Base-by-base conservation (phyloP, 2,113 vertebrate species). In the Nothoprocta pentlandii region DNA sequence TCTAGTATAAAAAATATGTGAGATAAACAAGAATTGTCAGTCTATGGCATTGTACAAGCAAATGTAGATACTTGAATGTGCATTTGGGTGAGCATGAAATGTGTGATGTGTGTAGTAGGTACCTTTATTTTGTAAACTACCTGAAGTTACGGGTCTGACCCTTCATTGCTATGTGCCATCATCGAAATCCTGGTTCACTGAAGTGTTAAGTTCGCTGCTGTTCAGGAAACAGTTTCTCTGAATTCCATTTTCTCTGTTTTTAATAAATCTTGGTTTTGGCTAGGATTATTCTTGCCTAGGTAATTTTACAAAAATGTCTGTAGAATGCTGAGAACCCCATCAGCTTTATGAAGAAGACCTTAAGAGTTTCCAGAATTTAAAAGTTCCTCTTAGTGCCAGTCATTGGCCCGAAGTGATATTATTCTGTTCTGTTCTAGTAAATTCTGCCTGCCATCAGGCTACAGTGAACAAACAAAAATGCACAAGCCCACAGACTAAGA, bases 221-320 rank as follows among this genome's bases (percentile, higher is more conserved):
- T 85, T 96, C 82, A 94, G 91, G 76, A 97, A 94, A 74, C 32
- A 63, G 20, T 79, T 94, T 85, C 75, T 92, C 87, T 87, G 82
- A 77, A 90, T 94, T 96, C 34, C 4, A 22, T 92, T 85, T 96
- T 90, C 76, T 96, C 85, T 94, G 64, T 28, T 96, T 96, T 85
- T 92, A 91, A 93, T 92, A 94, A 95, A 92, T 87, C 85, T 91
- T 92, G 93, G 79, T 76, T 96, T 97, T 96, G 91, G 85, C 85
- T 67, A 22, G 3, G 19, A 68, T 90, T 36, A 36, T 12, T 88
- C 23, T 94, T 93, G 93, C 62, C 82, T 96, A 93, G 94, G 95
- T 96, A 95, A 93, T 92, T 94, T 95, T 82, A 83, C 68, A 89
- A 87, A 92, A 92, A 94, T 92, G 80, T 51, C 86, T 94, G 41